Evolutionary conservation across 2,888 invertebrate species (phyloP).

Genomic region (Camptogramma bilineatum): DNA sequence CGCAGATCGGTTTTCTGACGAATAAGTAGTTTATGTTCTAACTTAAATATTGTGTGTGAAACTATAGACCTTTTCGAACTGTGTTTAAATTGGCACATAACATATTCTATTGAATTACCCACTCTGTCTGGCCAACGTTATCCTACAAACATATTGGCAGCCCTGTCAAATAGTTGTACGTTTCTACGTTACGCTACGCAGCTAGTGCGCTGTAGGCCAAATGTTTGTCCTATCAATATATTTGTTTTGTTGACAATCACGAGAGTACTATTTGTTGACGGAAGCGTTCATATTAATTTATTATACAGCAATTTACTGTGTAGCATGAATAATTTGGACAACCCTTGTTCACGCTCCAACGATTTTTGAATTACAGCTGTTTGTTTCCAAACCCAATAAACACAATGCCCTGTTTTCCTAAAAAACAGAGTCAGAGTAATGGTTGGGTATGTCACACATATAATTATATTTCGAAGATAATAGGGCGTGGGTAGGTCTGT

Average conservation of each 20-base stretch:
- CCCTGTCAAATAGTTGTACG: slow-evolving; percentile 5
- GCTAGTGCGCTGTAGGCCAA: slow-evolving; percentile 11
- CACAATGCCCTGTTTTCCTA: not conserved
- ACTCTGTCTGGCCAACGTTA: not conserved
- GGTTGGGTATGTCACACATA: not conserved
- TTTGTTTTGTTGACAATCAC: slow-evolving; percentile 12
- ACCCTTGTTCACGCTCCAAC: slow-evolving; percentile 1
- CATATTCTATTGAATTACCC: not conserved
- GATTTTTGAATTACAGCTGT: not conserved
- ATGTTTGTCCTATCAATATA: slow-evolving; percentile 17
- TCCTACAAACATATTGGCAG: not conserved
- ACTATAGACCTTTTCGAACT: too few species aligned
- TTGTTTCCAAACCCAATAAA: slow-evolving; percentile 4
- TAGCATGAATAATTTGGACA: not conserved
- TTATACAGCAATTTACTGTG: not conserved
- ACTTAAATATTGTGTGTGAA: too few species aligned
- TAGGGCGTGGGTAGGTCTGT: not conserved
- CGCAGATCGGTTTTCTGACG: too few species aligned
- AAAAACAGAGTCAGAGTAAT: not conserved
- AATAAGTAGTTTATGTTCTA: too few species aligned
- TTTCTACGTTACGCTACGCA: slow-evolving; percentile 8
- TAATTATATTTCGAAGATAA: not conserved
- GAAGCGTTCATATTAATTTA: slow-evolving; percentile 2
- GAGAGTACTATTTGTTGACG: not conserved
- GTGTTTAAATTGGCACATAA: not conserved